Base-by-base conservation (phyloP, 2,888 invertebrate genomes). In the Xestia xanthographa region DNA sequence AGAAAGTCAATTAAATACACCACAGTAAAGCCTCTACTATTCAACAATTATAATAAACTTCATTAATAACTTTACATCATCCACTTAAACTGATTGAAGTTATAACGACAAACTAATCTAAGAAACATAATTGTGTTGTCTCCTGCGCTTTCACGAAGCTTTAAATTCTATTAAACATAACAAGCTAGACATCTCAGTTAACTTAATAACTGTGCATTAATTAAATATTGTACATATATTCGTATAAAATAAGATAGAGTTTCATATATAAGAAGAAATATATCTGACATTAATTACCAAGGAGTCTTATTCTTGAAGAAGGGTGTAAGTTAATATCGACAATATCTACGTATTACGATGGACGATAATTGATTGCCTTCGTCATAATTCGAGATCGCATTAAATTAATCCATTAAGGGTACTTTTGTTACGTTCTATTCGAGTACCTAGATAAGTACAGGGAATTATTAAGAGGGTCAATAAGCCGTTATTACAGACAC, bases 121-220 rank as follows among this genome's bases (percentile, higher is more conserved):
- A 75, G 81, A 81, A 75, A 67, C 81, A 56, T 80, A 81, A 81
- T 81, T 80, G 63, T 75, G 63, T 81, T 81, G 41, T 75, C 62
- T 81, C 26, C 53, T 79, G 75, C 62, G 62, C 79, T 75, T 78
- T 75, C 53, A 65, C 56, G 17, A 81, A 81, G 63, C 66, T 81
- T 67, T 67, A 63, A 81, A 81, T 81, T 75, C 56, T 67, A 81
- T 75, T 79, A 66, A 63, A 45, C 17, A 58, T 75, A 79, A 67
- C 56, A 63, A 58, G 43, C 67, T 75, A 81, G 48, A 43, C 56
- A 81, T 80, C n/a, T 73, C 12, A 22, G 66, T 79, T 80, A 81
- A 67, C 63, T 81, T 63, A 48, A 67, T 79, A 81, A 81, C 80
- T 43, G 26, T 72, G 22, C 41, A 79, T 66, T 73, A 79, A 74